Base-by-base conservation (phyloP, 2,888 invertebrate genomes). In the Podabrus alpinus region DNA sequence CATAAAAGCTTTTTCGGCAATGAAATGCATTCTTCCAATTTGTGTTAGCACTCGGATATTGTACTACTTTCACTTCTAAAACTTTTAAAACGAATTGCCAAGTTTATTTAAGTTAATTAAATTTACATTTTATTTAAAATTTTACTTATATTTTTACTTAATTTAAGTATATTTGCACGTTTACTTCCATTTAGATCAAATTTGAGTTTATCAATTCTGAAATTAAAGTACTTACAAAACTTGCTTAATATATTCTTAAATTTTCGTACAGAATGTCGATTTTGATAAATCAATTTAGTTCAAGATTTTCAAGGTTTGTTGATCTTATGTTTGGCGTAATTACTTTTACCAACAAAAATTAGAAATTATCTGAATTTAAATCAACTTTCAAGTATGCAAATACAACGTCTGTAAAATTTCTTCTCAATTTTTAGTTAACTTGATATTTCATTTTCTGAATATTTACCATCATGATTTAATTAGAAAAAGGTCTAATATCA, bases 61-160 rank as follows among this genome's bases (percentile, higher is more conserved):
- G 62, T 59, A 61, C 68, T 72, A 19, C 61, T 64, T 66, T 69
- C 68, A 29, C 64, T 60, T 62, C 64, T 45, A 29, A 59, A 67
- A 77, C 78, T 67, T 78, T 78, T 78, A 78, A 78, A 81, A 81
- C 73, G 78, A 79, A 80, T 79, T 76, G 77, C 72, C 68, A 74
- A 74, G 73, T 76, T 79, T 79, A 79, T 79, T 78, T 75, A 78
- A 78, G 79, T 81, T 81, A 82, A 81, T 82, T 82, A 81, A 82
- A 82, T 82, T 82, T 81, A 80, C 82, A 82, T 78, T 77, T 80
- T 74, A 82, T 82, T 82, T 80, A 80, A 81, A 45, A 82, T 78
- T 75, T 78, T 73, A n/a, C n/a, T n/a, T n/a, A n/a, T 68, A 79
- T 77, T 79, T 78, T 77, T 79, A 79, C 77, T 29, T 61, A 15